phyloP scores from a whole-genome alignment of 2,888 invertebrate genomes.

The Drosophila formosana region DNA sequence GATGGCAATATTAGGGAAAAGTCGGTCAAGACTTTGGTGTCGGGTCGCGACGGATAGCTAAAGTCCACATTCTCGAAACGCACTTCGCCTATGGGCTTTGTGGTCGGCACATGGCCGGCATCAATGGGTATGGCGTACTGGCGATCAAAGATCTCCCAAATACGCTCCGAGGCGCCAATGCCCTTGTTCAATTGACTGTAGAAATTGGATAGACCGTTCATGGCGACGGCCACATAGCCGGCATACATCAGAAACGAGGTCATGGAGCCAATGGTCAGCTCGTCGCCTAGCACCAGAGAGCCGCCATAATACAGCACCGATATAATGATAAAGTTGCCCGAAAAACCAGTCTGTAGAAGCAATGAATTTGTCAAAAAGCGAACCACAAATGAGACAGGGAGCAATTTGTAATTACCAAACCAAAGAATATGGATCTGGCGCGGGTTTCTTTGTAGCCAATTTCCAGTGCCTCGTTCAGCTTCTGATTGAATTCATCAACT shows the following conservation, averaged over 20 bases:
- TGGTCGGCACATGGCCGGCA: constrained; percentile 82
- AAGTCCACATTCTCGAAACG: constrained; percentile 91
- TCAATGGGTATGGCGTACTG: constrained; percentile 90
- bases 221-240: constrained; percentile 95
- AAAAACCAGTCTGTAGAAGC: constrained; percentile 90
- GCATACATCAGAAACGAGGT: constrained; percentile 98
- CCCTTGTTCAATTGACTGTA: constrained; percentile 97
- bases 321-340: constrained; percentile 95
- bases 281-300: constrained; percentile 92
- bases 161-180: constrained; percentile 94
- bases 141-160: constrained; percentile 96
- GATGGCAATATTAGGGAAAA: constrained; percentile 89
- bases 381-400: not conserved
- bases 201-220: constrained; percentile 95
- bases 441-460: constrained; percentile 95
- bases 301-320: constrained; percentile 97
- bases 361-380: not conserved
- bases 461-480: constrained; percentile 90
- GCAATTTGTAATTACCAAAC: constrained; percentile 87
- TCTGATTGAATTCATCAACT: constrained; percentile 88
- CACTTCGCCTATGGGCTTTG: constrained; percentile 87
- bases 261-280: constrained; percentile 93
- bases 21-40: constrained; percentile 87
- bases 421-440: constrained; percentile 96
- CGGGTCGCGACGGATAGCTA: constrained; percentile 89